Evolutionary conservation across 2,888 invertebrate genomes (phyloP).

Genomic region (Alviniconcha strummeri): DNA sequence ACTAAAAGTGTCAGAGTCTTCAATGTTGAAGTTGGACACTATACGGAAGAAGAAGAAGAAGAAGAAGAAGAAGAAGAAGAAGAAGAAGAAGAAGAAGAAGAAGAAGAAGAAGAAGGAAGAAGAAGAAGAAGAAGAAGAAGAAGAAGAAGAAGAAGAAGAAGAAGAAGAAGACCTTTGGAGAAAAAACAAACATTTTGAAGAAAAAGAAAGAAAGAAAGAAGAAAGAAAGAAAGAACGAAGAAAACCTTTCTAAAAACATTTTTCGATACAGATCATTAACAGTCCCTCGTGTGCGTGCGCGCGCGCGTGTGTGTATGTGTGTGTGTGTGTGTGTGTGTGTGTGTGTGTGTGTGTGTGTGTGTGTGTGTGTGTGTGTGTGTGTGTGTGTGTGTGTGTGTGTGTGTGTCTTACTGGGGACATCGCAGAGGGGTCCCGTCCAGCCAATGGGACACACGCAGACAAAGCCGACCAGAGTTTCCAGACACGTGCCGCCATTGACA

Average conservation of each 20-base stretch:
- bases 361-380: no score
- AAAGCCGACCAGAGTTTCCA: constrained; percentile 28
- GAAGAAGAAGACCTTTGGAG: not conserved
- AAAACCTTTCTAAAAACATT: not conserved
- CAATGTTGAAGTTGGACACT: no score
- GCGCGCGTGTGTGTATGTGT: no score
- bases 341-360: no score
- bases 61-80: constrained; percentile 11
- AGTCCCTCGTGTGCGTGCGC: no score
- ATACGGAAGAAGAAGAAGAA: not conserved
- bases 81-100: not conserved
- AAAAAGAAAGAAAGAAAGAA: not conserved
- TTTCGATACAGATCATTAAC: no score
- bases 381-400: no score
- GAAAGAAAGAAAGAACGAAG: not conserved
- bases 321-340: no score
- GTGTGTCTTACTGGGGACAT: constrained; percentile 22
- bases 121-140: constrained; percentile 11
- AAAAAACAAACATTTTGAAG: not conserved
- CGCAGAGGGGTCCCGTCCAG: constrained; percentile 29
- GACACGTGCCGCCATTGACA: constrained; percentile 28
- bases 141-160: constrained; percentile 11
- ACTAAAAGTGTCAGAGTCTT: no score
- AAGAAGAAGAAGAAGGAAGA: not conserved
- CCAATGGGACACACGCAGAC: constrained; percentile 35